Base-by-base conservation (phyloP, 2,113 vertebrate genomes). In the Emydura subglobosa region DNA sequence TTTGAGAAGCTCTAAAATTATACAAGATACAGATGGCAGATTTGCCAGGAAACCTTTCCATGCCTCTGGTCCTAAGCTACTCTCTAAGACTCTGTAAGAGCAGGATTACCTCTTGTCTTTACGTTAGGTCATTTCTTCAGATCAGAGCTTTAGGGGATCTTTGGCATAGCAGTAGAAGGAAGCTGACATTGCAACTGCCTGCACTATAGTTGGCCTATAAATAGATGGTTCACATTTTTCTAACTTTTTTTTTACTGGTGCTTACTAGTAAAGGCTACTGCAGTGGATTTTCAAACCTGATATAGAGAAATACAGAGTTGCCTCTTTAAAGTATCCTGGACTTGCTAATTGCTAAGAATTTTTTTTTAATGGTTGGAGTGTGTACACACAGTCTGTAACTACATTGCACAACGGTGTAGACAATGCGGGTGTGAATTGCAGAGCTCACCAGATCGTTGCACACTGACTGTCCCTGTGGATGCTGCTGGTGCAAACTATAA, bases 1-100 rank as follows among this genome's bases (percentile, higher is more conserved):
- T 93, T 79, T 68, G 84, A n/a, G 42, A 55, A 55, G 81, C 29
- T 95, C 93, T 68, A 79, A 97, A 95, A 93, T 65, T 93, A 50
- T 81, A 50, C 25, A 57, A 84, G 76, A 78, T 88, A 82, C 89
- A 93, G 91, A 5, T 7, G 68, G 47, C 27, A 0, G 39, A 51
- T 89, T 93, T 93, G 79, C 44, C 88, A 25, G 86, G n/a, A 95
- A 91, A 44, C 31, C 7, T 87, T 85, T 88, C 79, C 10, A 90
- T 51, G 51, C 85, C 27, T 84, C 86, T 95, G 42, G 44, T 91
- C 57, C 25, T 3, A 4, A 53, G 14, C n/a, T 86, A 76, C 50
- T 44, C 10, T 78, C 21, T 76, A 72, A 94, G 80, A 78, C 53
- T n/a, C 3, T 82, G 54, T 68, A 76, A 21, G 86, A 47, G 51